A percentile compares a stretch with the other conserved stretches of the same genome.
These are phyloP conservation scores for Aphrophora alni DNA, from an alignment of 2,888 invertebrate species.

Conservation along the genomic window DNA sequence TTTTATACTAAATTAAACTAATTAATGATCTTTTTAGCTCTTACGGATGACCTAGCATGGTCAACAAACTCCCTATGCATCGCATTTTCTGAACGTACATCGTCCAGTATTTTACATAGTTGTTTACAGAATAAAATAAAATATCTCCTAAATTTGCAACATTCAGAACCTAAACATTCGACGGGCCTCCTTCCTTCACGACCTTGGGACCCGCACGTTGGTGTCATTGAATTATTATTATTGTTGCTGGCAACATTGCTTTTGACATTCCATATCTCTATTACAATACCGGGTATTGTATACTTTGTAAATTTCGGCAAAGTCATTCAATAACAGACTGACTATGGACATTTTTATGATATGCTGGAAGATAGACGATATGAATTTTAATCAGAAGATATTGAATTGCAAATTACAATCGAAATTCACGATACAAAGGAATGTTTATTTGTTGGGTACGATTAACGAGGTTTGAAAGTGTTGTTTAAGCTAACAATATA, in stretches of 20 bases:
- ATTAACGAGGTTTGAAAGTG: no score
- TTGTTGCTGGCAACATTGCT: background rate
- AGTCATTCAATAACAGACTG: background rate
- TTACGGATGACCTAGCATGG: no score
- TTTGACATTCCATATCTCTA: slow-evolving; percentile 6
- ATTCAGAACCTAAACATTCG: background rate
- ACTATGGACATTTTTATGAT: background rate
- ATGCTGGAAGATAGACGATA: background rate
- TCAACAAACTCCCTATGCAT: no score
- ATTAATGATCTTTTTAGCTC: no score
- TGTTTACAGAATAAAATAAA: background rate
- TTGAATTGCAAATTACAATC: background rate
- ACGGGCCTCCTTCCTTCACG: background rate
- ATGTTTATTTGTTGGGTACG: background rate
- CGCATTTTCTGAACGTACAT: no score
- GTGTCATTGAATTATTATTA: slow-evolving; percentile 6
- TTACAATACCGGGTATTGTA: background rate
- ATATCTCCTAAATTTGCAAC: background rate
- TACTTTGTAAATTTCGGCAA: background rate
- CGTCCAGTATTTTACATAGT: no score
- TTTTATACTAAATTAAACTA: no score
- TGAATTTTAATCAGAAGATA: background rate
- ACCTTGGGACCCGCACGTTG: slow-evolving; percentile 4
- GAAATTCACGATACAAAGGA: background rate
- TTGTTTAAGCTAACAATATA: no score